Evolutionary conservation across 2,888 invertebrate species (phyloP).

Genomic region (Philaethria dido): DNA sequence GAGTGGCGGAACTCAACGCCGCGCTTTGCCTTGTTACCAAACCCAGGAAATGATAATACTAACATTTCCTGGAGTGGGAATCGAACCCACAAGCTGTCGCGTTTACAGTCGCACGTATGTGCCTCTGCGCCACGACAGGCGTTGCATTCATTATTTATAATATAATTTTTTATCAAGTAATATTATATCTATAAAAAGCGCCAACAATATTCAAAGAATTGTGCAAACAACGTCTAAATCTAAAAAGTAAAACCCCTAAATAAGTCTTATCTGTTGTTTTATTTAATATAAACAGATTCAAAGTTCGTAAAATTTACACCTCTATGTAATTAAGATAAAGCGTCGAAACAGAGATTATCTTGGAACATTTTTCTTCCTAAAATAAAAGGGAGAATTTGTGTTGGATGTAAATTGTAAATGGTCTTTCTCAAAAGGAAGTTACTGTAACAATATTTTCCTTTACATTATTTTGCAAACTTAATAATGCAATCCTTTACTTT

Average conservation of each 20-base stretch:
- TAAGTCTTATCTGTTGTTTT: constrained; percentile 30
- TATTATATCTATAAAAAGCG: not conserved
- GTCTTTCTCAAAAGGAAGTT: constrained; percentile 21
- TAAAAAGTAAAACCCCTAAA: constrained; percentile 20
- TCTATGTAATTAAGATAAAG: constrained; percentile 29
- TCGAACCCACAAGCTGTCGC: too few relatives aligned
- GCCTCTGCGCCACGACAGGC: too few relatives aligned
- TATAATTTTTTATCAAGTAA: not conserved
- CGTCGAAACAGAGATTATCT: constrained; percentile 25
- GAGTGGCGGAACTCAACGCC: too few relatives aligned
- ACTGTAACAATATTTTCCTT: constrained; percentile 5
- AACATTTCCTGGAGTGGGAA: too few relatives aligned
- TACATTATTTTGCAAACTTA: constrained; percentile 15
- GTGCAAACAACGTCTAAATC: constrained; percentile 11
- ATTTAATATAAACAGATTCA: constrained; percentile 34
- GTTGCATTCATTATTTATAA: not conserved
- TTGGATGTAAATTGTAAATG: constrained; percentile 15
- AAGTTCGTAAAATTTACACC: constrained; percentile 33
- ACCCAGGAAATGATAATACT: too few relatives aligned
- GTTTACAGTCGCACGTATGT: too few relatives aligned
- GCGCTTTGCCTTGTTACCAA: too few relatives aligned
- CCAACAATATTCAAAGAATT: not conserved
- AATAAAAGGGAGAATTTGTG: constrained; percentile 23
- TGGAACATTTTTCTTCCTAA: constrained; percentile 24
- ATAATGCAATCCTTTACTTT: constrained; percentile 17